A percentile compares a stretch with the other conserved stretches of the same genome.
These are phyloP conservation scores for Hirtodrosophila confusa DNA, from an alignment of 2,888 invertebrate species.

Conservation along the genomic window DNA sequence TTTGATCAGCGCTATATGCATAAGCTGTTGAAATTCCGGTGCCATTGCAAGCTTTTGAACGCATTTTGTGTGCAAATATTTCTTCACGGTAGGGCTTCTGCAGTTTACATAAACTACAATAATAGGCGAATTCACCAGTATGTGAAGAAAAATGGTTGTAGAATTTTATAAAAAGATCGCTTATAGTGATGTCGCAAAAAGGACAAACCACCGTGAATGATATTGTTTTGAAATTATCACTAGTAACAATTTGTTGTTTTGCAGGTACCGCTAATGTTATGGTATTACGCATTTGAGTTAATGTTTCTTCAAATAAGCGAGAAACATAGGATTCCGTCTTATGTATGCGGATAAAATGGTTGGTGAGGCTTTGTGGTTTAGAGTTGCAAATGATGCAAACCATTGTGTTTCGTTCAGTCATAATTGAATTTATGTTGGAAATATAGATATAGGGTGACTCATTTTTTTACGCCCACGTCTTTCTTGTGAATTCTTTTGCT, in stretches of 20 bases:
- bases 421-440: conserved; percentile 12
- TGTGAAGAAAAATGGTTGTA: conserved; percentile 26
- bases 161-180: conserved; percentile 11
- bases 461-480: not conserved
- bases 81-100: conserved; percentile 9
- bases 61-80: conserved; percentile 7
- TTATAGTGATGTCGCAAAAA: conserved; percentile 10
- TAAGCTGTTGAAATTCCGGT: conserved; percentile 7
- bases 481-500: not conserved
- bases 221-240: not conserved
- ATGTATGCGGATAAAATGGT: conserved; percentile 18
- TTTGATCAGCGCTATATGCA: conserved; percentile 1
- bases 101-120: conserved; percentile 21
- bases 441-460: not conserved
- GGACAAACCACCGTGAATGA: conserved; percentile 6
- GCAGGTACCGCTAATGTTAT: not conserved
- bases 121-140: conserved; percentile 27
- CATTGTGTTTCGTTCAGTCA: conserved; percentile 16
- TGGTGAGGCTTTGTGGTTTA: conserved; percentile 17
- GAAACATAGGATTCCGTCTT: conserved; percentile 30
- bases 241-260: not conserved
- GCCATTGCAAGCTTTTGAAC: conserved; percentile 9
- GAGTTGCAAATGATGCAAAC: conserved; percentile 19
- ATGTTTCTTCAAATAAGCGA: conserved; percentile 7
- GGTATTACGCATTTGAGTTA: conserved; percentile 1